Conservation (phyloP, 2,113 vertebrate genomes). For the Leucoraja erinaceus region DNA sequence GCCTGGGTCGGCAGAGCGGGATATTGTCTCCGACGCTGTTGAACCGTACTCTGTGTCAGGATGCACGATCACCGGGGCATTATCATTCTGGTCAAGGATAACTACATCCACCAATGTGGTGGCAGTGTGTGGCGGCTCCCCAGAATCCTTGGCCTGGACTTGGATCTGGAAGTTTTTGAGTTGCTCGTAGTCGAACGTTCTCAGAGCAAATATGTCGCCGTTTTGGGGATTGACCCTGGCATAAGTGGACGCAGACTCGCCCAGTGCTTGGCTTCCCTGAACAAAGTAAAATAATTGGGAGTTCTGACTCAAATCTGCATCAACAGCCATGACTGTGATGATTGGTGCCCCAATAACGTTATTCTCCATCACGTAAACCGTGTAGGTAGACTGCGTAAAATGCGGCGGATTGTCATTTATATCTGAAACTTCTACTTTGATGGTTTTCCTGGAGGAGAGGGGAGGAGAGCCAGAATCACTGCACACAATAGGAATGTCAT, state of each 20-base stretch:
- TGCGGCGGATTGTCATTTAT: slow-evolving; percentile 74
- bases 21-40: slow-evolving; percentile 58
- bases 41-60: slow-evolving; percentile 55
- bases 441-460: slow-evolving; percentile 55
- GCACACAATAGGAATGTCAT: slow-evolving; percentile 59
- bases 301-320: slow-evolving; percentile 63
- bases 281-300: slow-evolving; percentile 65
- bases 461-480: slow-evolving; percentile 66
- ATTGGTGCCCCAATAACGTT: slow-evolving; percentile 65
- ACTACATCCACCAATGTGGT: slow-evolving; percentile 62
- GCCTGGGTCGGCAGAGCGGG: slow-evolving; percentile 63
- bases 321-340: slow-evolving; percentile 65
- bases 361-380: slow-evolving; percentile 65
- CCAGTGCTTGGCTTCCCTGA: slow-evolving; percentile 54
- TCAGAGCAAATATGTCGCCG: slow-evolving; percentile 62
- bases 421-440: slow-evolving; percentile 71
- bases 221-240: slow-evolving; percentile 68
- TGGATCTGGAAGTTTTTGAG: slow-evolving; percentile 59
- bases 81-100: slow-evolving; percentile 68
- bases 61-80: slow-evolving; percentile 64
- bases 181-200: slow-evolving; percentile 66
- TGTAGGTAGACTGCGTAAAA: slow-evolving; percentile 61
- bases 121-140: slow-evolving; percentile 52
- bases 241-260: slow-evolving; percentile 62
- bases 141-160: slow-evolving; percentile 57